phyloP scores from a whole-genome alignment of 2,888 invertebrate genomes.

The Drosophila limbata region DNA sequence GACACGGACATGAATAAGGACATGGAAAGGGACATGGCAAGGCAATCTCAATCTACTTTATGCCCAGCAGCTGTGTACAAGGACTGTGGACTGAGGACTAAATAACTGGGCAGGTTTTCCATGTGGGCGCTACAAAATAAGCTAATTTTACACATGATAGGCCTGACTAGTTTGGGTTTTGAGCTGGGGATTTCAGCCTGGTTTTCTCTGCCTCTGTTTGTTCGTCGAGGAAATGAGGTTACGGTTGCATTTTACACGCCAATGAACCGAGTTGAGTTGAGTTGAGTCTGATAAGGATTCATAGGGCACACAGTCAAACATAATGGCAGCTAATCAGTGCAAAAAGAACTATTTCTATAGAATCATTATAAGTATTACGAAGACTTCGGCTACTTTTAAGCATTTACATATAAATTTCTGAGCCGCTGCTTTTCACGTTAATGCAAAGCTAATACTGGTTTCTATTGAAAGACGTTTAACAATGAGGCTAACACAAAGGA shows the following conservation, averaged over 20 bases:
- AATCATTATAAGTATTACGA: constrained; percentile 20
- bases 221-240: constrained; percentile 52
- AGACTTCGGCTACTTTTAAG: constrained; percentile 17
- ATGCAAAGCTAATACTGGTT: constrained; percentile 36
- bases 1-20: constrained; percentile 13
- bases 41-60: constrained; percentile 67
- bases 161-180: constrained; percentile 28
- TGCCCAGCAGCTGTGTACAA: constrained; percentile 39
- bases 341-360: not conserved
- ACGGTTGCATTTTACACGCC: constrained; percentile 66
- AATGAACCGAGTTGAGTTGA: constrained; percentile 43
- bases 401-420: constrained; percentile 33
- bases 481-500: constrained; percentile 19
- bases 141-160: constrained; percentile 79
- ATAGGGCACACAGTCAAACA: constrained; percentile 31
- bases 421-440: constrained; percentile 25
- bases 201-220: constrained; percentile 32
- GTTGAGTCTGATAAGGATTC: constrained; percentile 33
- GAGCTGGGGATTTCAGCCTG: not conserved
- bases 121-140: constrained; percentile 65
- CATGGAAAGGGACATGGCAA: constrained; percentile 22
- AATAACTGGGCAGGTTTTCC: constrained; percentile 50
- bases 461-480: constrained; percentile 43
- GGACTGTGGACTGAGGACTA: constrained; percentile 6
- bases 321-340: constrained; percentile 49